Conservation (phyloP, 1,140 invertebrate genomes). For the Drosophila kurseongensis region DNA sequence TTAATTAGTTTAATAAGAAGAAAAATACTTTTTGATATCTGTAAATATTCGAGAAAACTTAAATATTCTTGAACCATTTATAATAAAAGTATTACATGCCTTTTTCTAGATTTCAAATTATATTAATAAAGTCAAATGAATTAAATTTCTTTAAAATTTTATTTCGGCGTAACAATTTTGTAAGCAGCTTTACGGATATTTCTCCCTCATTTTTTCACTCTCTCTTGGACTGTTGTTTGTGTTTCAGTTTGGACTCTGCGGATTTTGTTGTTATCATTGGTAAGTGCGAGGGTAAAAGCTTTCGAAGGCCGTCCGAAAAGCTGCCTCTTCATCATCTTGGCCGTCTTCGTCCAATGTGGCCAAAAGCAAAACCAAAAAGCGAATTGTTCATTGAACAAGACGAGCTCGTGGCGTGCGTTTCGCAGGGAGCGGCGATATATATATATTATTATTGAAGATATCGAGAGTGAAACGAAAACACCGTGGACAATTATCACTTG, state of each 20-base stretch:
- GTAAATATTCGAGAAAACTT: no score
- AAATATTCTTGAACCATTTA: no score
- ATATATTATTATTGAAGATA: neutral
- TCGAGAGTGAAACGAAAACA: conserved; percentile 39
- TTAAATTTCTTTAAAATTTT: neutral
- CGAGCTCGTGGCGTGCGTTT: conserved; percentile 78
- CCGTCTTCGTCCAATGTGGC: conserved; percentile 38
- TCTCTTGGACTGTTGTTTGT: conserved; percentile 13
- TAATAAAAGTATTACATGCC: no score
- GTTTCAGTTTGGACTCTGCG: conserved; percentile 4
- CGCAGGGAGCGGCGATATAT: conserved; percentile 43
- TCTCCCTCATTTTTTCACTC: conserved; percentile 9
- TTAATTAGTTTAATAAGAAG: no score
- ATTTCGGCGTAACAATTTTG: conserved; percentile 7
- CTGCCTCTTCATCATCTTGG: conserved; percentile 16
- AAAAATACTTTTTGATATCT: no score
- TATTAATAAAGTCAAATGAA: no score
- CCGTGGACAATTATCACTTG: conserved; percentile 11
- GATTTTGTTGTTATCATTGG: conserved; percentile 17
- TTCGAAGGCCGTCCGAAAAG: conserved; percentile 36
- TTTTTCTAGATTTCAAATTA: no score
- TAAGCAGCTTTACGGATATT: conserved; percentile 27
- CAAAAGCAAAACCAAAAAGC: conserved; percentile 31
- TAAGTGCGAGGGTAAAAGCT: conserved; percentile 26
- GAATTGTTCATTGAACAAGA: conserved; percentile 77